Percentiles rank a stretch among this genome's conserved stretches.
These are phyloP conservation scores for Megalops atlanticus DNA, from an alignment of 2,113 vertebrate species.

Conservation along the genomic window DNA sequence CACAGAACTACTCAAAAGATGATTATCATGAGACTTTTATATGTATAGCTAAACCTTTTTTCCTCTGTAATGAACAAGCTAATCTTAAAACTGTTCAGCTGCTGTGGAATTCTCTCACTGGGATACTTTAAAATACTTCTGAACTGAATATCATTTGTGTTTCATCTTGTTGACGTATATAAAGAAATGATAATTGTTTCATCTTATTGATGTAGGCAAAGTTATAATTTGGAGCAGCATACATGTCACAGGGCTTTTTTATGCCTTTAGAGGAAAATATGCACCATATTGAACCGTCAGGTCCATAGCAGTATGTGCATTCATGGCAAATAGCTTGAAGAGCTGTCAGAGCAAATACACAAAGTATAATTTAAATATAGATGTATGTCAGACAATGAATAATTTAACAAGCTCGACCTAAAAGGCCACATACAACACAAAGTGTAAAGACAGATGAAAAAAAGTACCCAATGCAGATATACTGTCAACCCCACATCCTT, in stretches of 20 bases:
- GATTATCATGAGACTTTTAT: neutral
- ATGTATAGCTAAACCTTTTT: neutral
- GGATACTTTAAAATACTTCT: slow-evolving; percentile 32
- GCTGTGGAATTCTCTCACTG: neutral
- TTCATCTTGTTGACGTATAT: slow-evolving; percentile 22
- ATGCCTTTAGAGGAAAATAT: slow-evolving; percentile 47
- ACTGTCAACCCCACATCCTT: neutral
- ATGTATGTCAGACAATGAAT: slow-evolving; percentile 51
- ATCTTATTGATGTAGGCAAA: slow-evolving; percentile 29
- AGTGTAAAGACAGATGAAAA: slow-evolving; percentile 22
- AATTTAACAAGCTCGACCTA: slow-evolving; percentile 45
- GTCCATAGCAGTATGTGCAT: slow-evolving; percentile 52
- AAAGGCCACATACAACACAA: slow-evolving; percentile 48
- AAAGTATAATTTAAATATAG: slow-evolving; percentile 45
- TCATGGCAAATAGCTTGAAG: slow-evolving; percentile 63
- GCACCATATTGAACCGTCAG: slow-evolving; percentile 37
- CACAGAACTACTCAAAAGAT: slow-evolving; percentile 21
- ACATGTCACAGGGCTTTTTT: slow-evolving; percentile 35
- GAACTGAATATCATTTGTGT: slow-evolving; percentile 39
- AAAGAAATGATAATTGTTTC: neutral
- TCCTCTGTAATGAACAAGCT: neutral
- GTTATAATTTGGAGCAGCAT: slow-evolving; percentile 49
- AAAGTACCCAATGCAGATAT: slow-evolving; percentile 41
- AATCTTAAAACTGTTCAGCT: neutral
- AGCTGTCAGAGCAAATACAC: slow-evolving; percentile 54